phyloP scores from a whole-genome alignment of 2,888 invertebrate genomes.

The Caenorhabditis wallacei region DNA sequence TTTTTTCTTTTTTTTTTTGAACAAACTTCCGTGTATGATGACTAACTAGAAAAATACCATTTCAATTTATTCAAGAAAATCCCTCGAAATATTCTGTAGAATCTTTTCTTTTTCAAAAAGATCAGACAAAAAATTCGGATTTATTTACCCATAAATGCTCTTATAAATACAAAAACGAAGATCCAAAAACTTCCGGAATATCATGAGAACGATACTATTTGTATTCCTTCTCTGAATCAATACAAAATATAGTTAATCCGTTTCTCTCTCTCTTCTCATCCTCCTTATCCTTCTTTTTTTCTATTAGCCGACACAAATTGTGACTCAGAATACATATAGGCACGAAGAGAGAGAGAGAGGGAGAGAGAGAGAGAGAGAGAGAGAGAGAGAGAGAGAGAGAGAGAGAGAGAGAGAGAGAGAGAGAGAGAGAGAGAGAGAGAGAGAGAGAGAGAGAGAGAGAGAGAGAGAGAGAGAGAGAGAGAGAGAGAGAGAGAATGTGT shows the following conservation, averaged over 20 bases:
- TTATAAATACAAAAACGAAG: no score
- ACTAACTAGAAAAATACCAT: background rate
- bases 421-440: background rate
- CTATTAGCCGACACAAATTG: slow-evolving; percentile 34
- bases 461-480: background rate
- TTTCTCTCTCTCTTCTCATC: slow-evolving; percentile 20
- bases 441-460: background rate
- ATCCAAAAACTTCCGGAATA: background rate
- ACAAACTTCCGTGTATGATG: no score
- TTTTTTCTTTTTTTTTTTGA: no score
- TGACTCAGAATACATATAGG: slow-evolving; percentile 43
- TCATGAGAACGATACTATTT: background rate
- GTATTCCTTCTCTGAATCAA: slow-evolving; percentile 14
- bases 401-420: background rate
- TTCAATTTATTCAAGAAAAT: no score
- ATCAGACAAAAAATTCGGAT: no score
- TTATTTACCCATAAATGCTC: no score
- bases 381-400: background rate
- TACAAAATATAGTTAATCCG: slow-evolving; percentile 40
- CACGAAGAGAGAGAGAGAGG: slow-evolving; percentile 1
- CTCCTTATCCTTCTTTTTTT: slow-evolving; percentile 12
- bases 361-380: background rate
- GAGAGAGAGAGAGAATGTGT: slow-evolving; percentile 15
- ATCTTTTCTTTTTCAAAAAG: background rate
- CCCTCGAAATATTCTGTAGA: no score